Base-by-base conservation (phyloP, 92 coral and sea anemone genomes). In the Porites divaricata region DNA sequence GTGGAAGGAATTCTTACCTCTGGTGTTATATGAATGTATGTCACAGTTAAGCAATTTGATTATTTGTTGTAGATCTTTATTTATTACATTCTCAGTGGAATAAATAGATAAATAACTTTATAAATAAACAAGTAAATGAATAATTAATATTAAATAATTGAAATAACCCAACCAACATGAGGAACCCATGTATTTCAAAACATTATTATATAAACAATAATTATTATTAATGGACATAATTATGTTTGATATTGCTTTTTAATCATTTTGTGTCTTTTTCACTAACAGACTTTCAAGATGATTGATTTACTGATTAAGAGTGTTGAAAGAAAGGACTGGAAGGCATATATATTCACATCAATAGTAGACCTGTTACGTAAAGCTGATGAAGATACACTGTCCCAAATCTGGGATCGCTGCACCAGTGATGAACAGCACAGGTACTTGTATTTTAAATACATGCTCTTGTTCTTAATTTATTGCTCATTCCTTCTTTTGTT, bases 341-440 rank as follows among this genome's bases (percentile, higher is more conserved):
- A 24, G 67, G 67, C 68, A 12, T 58, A 59, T 20, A 19, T 21
- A 8, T 81, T 81, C 77, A 57, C 77, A 20, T 6, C 67, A 4
- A 70, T 81, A 77, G 77, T 81, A 4, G 77, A 81, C 14, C 59
- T 71, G 8, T 59, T 81, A 59, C 77, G 75, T 1, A 81, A 71
- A 48, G 77, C 24, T 23, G 76, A 71, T 35, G 70, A 56, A 53
- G 54, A 70, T 12, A 81, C 85, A 19, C 69, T 81, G 74, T 5
- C 19, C 26, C 16, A 81, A 24, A 81, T 81, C 70, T 81, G 85
- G 85, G 9, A 70, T 15, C 35, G 26, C 20, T 81, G 85, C 57
- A 19, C 21, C 50, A 28, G n/a, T 19, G 69, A 70, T 59, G 85
- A 81, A 5, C 26, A 81, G 45, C 77, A 17, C 67, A 81, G 85